Percentiles rank a stretch among this genome's conserved stretches.
Conservation (phyloP, 1,140 invertebrate genomes). For the Heterodera schachtii region DNA sequence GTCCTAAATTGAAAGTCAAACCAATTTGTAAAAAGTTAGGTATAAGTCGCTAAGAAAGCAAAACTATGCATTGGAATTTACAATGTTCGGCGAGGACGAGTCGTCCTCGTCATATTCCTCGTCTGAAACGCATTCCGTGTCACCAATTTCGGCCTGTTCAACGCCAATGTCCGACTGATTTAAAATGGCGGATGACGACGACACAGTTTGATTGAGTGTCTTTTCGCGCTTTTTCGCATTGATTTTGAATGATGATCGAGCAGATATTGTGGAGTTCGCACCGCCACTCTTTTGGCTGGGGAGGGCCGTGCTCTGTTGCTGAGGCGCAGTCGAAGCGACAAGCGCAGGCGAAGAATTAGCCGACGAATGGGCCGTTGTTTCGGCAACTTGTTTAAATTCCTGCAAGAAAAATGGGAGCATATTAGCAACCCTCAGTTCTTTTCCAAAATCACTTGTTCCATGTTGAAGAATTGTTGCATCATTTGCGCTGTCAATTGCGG, state of each 20-base stretch:
- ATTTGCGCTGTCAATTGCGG: slow-evolving; percentile 34
- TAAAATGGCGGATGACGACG: neutral
- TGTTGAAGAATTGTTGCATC: slow-evolving; percentile 46
- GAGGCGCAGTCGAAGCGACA: neutral
- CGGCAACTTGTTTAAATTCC: slow-evolving; percentile 44
- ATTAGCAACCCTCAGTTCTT: neutral
- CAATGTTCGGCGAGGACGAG: slow-evolving; percentile 12
- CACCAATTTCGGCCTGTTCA: slow-evolving; percentile 26
- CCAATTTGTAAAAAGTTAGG: no score
- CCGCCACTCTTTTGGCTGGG: slow-evolving; percentile 1
- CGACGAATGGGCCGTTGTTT: slow-evolving; percentile 7
- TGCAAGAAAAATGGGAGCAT: slow-evolving; percentile 19
- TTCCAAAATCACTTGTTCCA: slow-evolving; percentile 41
- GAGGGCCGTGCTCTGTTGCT: neutral
- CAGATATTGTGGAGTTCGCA: neutral
- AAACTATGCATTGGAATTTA: no score
- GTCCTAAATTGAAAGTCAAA: slow-evolving; percentile 45
- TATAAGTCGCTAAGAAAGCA: no score
- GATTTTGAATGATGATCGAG: neutral
- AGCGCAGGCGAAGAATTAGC: slow-evolving; percentile 10
- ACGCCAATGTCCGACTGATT: slow-evolving; percentile 6
- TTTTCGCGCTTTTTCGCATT: neutral
- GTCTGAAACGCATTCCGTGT: slow-evolving; percentile 16
- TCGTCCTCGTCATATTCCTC: slow-evolving; percentile 16
- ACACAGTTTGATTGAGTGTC: neutral